Evolutionary conservation across 2,797 vertebrate species (phyloP), one percentile per base, ranked within the genome.

Genomic region (Vireo griseus): DNA sequence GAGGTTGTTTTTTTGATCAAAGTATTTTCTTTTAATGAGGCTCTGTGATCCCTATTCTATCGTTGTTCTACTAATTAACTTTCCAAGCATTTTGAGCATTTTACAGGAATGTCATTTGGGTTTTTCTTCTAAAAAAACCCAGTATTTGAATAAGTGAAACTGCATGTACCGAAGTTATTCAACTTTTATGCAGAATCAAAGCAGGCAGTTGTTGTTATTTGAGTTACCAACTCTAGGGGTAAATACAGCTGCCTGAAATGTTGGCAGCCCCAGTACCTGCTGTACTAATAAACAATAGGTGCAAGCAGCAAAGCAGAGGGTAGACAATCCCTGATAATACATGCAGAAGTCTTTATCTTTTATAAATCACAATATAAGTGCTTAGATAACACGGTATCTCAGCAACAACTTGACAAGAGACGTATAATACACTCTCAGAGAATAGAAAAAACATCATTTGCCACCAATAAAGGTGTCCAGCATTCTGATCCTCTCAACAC

Each of bases 331-430:
- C 18, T 59, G 61, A 77, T 94, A 96, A 97, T 78, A 47, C 37
- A 81, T 74, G 95, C 79, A 92, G 45, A 89, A 87, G 88, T 94
- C 84, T 55, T 88, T 79, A 75, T 96, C 44, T 93, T 96, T 96
- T 94, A 85, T 97, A 98, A 97, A 97, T 97, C 92, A 96, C 93
- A 96, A 97, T 98, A 95, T 94, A 79, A 95, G 67, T 13, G 42
- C 69, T 77, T 90, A 96, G 96, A 95, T 98, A 97, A 97, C 65
- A 59, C 69, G 92, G 96, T 98, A 97, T 96, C 96, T 97, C 97
- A 62, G 97, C 97, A 97, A 98, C 96, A 97, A 97, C 97, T 98
- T 97, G 97, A 98, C 88, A 97, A 97, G 96, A 98, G 97, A 98
- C 68, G 59, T 98, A 97, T 97, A 98, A 98, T 95, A 94, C 42